phyloP scores from a whole-genome alignment of 1,140 invertebrate genomes.

The Drosophila pectinifera region DNA sequence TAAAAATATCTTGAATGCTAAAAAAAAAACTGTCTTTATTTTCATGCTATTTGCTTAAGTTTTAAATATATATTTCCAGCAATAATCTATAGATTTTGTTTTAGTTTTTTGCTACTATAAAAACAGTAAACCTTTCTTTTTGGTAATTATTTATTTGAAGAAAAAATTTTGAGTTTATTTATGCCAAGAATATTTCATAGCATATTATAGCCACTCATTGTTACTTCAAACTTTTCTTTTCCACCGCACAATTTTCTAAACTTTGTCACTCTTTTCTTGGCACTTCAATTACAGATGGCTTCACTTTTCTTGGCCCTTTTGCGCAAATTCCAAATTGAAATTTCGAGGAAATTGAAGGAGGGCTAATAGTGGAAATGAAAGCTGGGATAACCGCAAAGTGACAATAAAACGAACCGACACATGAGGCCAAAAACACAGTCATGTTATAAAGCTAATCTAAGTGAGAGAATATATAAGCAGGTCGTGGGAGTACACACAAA shows the following conservation, averaged over 20 bases:
- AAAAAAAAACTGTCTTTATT: neutral
- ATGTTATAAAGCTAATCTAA: slow-evolving; percentile 25
- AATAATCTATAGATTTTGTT: neutral
- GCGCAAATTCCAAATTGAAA: slow-evolving; percentile 16
- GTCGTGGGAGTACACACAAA: neutral
- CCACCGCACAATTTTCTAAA: neutral
- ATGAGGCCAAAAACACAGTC: neutral
- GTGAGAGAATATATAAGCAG: neutral
- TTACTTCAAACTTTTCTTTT: neutral
- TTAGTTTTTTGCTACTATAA: too few relatives aligned
- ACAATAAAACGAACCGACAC: slow-evolving; percentile 24
- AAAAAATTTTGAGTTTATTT: too few relatives aligned
- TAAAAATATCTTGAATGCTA: too few relatives aligned
- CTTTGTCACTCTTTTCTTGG: neutral
- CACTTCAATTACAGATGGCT: neutral
- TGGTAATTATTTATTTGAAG: neutral
- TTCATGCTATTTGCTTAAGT: too few relatives aligned
- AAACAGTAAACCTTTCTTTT: neutral
- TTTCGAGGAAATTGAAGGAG: slow-evolving; percentile 1
- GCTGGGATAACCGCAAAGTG: slow-evolving; percentile 26
- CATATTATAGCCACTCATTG: too few relatives aligned
- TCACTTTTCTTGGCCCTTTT: neutral
- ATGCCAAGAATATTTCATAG: too few relatives aligned
- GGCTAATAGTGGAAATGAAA: slow-evolving; percentile 23
- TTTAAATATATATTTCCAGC: neutral